Percentiles rank a stretch among this genome's conserved stretches.
These are phyloP conservation scores for Cantharis lateralis DNA, from an alignment of 2,888 invertebrate genomes.

Conservation along the genomic window DNA sequence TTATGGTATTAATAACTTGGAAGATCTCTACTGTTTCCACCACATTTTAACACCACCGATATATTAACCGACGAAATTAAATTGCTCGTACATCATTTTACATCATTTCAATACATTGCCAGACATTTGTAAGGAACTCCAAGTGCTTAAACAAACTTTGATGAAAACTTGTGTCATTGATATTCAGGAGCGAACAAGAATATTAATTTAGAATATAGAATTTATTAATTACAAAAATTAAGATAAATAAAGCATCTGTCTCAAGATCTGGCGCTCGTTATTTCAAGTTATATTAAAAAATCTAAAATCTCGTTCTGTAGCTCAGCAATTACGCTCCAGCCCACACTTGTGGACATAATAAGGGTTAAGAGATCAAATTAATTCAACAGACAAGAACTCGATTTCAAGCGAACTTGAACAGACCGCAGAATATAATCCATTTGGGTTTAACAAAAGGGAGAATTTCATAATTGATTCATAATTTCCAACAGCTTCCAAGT, in stretches of 20 bases:
- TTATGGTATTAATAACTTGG: background rate
- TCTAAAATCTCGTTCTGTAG: background rate
- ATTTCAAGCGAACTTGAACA: background rate
- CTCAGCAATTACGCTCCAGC: background rate
- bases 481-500: background rate
- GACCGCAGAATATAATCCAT: background rate
- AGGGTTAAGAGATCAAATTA: background rate
- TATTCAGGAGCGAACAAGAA: no score
- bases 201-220: background rate
- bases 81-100: background rate
- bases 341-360: background rate
- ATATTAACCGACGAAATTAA: background rate
- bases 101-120: background rate
- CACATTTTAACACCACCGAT: background rate
- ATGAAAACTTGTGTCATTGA: background rate
- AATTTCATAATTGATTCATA: background rate
- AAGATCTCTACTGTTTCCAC: background rate
- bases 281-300: background rate
- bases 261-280: background rate
- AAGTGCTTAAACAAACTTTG: background rate
- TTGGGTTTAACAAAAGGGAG: background rate
- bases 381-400: background rate
- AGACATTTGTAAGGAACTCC: background rate
- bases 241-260: background rate
- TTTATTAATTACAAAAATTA: background rate